phyloP scores from a whole-genome alignment of 2,888 invertebrate genomes.

The Empis livida region DNA sequence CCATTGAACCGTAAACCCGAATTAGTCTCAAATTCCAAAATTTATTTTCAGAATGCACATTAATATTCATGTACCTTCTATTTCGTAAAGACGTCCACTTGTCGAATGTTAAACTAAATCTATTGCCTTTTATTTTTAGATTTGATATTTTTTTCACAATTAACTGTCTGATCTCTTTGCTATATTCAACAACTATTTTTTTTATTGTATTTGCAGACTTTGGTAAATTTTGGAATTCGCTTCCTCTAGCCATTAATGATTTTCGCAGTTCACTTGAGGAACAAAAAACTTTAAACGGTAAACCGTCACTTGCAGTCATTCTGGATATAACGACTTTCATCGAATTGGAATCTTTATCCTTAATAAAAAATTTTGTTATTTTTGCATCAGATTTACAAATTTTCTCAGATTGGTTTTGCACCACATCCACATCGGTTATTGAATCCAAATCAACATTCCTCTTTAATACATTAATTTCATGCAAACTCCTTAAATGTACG shows the following conservation, averaged over 20 bases:
- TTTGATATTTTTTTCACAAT: neutral
- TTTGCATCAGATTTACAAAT: no score
- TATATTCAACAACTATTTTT: neutral
- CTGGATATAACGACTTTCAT: neutral
- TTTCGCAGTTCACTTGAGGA: neutral
- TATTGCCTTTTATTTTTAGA: neutral
- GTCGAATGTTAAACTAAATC: constrained; percentile 2
- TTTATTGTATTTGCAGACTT: neutral
- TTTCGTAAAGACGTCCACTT: constrained; percentile 2
- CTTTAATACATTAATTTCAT: no score
- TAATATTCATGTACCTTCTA: constrained; percentile 1
- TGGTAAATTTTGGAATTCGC: neutral
- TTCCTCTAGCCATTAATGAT: neutral
- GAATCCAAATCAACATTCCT: no score
- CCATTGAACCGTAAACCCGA: neutral
- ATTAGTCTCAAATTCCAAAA: constrained; percentile 1
- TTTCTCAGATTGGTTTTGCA: no score
- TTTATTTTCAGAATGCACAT: neutral
- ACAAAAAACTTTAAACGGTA: neutral
- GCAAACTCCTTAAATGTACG: no score
- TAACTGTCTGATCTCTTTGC: neutral
- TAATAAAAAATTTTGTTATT: no score
- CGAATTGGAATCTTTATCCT: no score
- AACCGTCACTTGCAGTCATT: constrained; percentile 1
- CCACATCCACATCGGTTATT: no score